phyloP scores from a whole-genome alignment of 2,113 vertebrate species.

The Accipiter cooperii region DNA sequence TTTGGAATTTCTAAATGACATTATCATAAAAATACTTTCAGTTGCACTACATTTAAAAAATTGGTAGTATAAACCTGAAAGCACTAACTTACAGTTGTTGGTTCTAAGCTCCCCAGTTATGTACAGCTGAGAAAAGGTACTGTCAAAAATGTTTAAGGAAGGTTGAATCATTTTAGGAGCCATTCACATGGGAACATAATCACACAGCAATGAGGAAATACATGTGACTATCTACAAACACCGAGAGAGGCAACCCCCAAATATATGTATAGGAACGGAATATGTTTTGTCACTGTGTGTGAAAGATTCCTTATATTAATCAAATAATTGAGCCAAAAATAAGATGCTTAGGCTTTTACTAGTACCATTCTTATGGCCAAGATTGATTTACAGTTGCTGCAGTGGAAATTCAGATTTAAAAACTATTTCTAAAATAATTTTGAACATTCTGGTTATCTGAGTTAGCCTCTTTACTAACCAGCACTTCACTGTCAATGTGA shows the following conservation, averaged over 20 bases:
- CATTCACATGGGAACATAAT: background rate
- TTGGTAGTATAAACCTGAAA: background rate
- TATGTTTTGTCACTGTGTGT: background rate
- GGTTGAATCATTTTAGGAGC: background rate
- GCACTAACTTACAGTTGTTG: background rate
- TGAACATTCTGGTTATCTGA: background rate
- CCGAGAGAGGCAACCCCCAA: background rate
- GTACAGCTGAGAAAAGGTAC: background rate
- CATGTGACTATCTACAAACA: background rate
- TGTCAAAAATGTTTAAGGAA: background rate
- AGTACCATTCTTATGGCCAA: background rate
- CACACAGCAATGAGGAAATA: background rate
- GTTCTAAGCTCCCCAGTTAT: background rate
- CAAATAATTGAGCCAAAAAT: background rate
- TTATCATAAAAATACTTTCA: background rate
- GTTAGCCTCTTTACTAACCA: background rate
- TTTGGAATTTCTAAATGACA: background rate
- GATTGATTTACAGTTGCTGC: background rate
- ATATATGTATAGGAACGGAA: background rate
- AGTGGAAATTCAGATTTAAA: background rate
- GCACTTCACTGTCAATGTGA: background rate
- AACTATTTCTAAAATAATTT: background rate
- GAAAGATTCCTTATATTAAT: background rate
- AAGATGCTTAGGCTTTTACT: background rate
- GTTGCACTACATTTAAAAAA: background rate